These are phyloP conservation scores for Cydia pomonella DNA, from an alignment of 1,140 invertebrate genomes.

Conservation along the genomic window DNA sequence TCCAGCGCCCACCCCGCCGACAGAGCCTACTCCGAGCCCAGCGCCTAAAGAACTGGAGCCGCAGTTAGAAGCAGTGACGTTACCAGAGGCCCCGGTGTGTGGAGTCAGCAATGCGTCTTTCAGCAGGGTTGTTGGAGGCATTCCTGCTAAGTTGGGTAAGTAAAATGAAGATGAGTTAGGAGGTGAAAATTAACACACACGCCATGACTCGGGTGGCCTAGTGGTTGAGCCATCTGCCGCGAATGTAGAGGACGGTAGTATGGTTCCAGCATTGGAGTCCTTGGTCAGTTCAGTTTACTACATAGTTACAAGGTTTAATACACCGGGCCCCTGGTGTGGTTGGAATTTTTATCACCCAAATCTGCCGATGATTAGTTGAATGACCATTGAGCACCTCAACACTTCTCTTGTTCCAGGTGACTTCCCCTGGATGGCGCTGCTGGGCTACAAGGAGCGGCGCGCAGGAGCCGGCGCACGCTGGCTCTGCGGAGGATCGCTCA, in stretches of 20 bases:
- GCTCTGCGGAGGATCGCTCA: constrained; percentile 93
- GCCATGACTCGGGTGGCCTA: too few relatives aligned
- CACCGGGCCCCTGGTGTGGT: too few relatives aligned
- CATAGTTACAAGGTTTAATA: too few relatives aligned
- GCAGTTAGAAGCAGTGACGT: constrained; percentile 34
- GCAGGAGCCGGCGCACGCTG: constrained; percentile 90
- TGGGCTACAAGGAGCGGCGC: constrained; percentile 65
- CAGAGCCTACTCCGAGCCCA: background rate
- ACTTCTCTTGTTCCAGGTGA: constrained; percentile 27
- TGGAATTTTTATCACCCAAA: too few relatives aligned
- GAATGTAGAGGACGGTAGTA: too few relatives aligned
- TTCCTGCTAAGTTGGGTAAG: constrained; percentile 67
- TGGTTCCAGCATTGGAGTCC: too few relatives aligned
- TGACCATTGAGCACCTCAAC: background rate
- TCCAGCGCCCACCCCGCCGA: constrained; percentile 11
- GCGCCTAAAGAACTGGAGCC: constrained; percentile 35
- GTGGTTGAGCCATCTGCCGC: too few relatives aligned
- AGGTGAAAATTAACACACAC: background rate
- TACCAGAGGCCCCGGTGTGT: constrained; percentile 61
- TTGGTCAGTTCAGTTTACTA: too few relatives aligned
- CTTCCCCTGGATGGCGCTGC: constrained; percentile 41
- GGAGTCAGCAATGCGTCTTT: constrained; percentile 59
- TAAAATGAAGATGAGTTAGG: background rate
- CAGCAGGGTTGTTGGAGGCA: constrained; percentile 60
- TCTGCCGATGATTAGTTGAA: too few relatives aligned